phyloP scores from a whole-genome alignment of 2,888 invertebrate species.

The Microchrysa polita region DNA sequence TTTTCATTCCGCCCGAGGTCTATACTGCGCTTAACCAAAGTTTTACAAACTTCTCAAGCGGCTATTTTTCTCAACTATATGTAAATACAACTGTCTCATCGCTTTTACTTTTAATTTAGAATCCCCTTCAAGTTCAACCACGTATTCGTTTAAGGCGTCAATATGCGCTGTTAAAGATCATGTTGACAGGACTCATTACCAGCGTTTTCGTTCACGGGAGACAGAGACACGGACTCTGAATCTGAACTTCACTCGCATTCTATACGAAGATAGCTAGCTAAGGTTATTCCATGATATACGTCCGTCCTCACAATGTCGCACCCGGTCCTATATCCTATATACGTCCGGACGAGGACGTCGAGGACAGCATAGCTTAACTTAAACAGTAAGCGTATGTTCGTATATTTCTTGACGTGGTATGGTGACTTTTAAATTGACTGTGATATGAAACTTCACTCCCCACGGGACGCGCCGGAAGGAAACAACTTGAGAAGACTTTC shows the following conservation, averaged over 20 bases:
- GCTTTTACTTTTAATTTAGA: not conserved
- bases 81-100: not conserved
- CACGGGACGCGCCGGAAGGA: conserved; percentile 38
- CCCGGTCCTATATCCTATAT: not conserved
- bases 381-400: too few species aligned
- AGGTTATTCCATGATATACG: too few species aligned
- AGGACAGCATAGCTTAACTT: not conserved
- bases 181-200: conserved; percentile 44
- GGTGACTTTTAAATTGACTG: conserved; percentile 41
- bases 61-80: too few species aligned
- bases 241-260: not conserved
- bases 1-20: too few species aligned
- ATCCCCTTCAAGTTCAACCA: not conserved
- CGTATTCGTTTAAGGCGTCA: conserved; percentile 25
- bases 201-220: conserved; percentile 20
- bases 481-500: conserved; percentile 42
- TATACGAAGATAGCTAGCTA: not conserved
- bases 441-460: conserved; percentile 36
- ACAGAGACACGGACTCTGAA: not conserved
- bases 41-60: too few species aligned
- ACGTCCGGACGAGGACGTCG: not conserved
- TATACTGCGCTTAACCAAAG: too few species aligned
- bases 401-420: not conserved
- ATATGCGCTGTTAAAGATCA: conserved; percentile 32
- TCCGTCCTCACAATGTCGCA: not conserved